Percentiles rank a stretch among this genome's conserved stretches.
phyloP scores from a whole-genome alignment of 92 coral and sea anemone genomes.

The Pocillopora meandrina region DNA sequence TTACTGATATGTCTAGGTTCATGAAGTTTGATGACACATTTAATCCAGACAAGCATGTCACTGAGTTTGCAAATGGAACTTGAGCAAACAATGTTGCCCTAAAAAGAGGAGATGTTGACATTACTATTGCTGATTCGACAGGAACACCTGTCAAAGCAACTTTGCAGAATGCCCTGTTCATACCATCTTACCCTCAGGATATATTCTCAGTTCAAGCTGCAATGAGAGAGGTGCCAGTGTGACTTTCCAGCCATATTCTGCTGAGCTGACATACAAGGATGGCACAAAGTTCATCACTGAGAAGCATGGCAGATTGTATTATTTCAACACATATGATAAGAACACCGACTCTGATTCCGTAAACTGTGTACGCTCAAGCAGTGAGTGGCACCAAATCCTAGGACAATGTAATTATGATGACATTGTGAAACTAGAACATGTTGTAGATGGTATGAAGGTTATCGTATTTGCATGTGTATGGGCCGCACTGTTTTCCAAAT shows the following conservation, averaged over 20 bases:
- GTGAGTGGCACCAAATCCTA: conserved; percentile 25
- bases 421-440: conserved; percentile 27
- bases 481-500: too few relatives aligned
- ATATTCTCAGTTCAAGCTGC: conserved; percentile 57
- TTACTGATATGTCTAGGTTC: neutral
- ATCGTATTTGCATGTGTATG: too few relatives aligned
- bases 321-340: conserved; percentile 35
- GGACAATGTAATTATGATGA: conserved; percentile 26
- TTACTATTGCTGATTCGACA: conserved; percentile 23
- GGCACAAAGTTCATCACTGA: conserved; percentile 48
- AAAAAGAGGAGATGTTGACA: conserved; percentile 36
- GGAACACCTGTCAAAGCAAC: conserved; percentile 37
- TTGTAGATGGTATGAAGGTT: conserved; percentile 63
- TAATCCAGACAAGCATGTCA: conserved; percentile 35
- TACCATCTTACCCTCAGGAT: conserved; percentile 54
- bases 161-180: conserved; percentile 44
- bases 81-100: conserved; percentile 42
- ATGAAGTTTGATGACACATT: conserved; percentile 19
- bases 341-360: conserved; percentile 9
- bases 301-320: conserved; percentile 30
- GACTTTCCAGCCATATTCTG: conserved; percentile 16
- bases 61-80: conserved; percentile 54
- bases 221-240: conserved; percentile 41
- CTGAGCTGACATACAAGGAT: conserved; percentile 33
- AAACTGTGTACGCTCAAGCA: neutral